Conservation (phyloP, 2,113 vertebrate species). For the Polyodon spathula region DNA sequence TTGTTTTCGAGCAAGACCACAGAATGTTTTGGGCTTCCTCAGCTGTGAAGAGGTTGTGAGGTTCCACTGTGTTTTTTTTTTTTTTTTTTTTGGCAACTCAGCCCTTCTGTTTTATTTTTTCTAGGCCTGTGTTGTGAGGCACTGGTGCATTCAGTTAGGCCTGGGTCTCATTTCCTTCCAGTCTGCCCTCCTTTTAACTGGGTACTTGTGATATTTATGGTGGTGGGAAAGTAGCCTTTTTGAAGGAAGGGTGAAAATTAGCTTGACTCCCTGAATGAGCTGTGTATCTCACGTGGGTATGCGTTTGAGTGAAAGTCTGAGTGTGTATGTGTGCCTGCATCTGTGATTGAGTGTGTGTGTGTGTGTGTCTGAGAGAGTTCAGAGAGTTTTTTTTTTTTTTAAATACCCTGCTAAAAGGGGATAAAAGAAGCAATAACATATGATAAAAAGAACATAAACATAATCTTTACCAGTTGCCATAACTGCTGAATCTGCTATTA, state of each 20-base stretch:
- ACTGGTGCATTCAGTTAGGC: conserved; percentile 8
- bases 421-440: background rate
- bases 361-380: background rate
- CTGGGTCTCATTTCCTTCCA: conserved; percentile 8
- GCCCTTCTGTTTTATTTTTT: background rate
- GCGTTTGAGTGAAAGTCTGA: too few species aligned
- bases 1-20: background rate
- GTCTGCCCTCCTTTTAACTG: background rate
- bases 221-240: conserved; percentile 4
- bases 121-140: conserved; percentile 3
- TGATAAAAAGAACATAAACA: background rate
- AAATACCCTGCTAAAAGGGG: too few species aligned
- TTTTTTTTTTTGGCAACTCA: background rate
- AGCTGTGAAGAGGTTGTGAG: background rate
- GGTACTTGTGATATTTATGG: background rate
- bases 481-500: background rate
- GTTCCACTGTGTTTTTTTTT: background rate
- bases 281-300: background rate
- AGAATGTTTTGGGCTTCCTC: background rate
- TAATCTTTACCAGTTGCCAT: background rate
- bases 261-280: background rate
- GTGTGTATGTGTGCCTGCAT: too few species aligned
- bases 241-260: background rate
- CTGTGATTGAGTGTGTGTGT: background rate
- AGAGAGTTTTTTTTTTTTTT: too few species aligned